These are phyloP conservation scores for Emydoidea blandingii DNA, from an alignment of 2,797 vertebrate genomes.

Conservation along the genomic window DNA sequence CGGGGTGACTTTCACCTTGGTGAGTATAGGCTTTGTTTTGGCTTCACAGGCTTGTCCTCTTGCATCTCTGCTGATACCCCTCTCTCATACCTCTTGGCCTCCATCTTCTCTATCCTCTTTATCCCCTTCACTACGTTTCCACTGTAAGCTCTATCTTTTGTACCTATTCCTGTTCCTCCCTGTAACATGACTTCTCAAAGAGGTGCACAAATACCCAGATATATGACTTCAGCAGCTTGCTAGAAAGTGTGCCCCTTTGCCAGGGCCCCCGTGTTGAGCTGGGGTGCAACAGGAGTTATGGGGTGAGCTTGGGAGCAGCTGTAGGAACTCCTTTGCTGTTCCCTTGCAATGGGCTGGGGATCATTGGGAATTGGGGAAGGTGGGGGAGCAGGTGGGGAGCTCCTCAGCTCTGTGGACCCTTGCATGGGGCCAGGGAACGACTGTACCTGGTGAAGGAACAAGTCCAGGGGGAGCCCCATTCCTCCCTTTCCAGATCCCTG, in stretches of 20 bases:
- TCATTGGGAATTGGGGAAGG: too few relatives aligned
- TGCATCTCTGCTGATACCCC: background rate
- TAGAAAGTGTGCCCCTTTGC: background rate
- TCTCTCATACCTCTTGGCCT: background rate
- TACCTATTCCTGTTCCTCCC: background rate
- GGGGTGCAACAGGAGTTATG: too few relatives aligned
- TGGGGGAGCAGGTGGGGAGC: too few relatives aligned
- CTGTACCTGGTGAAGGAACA: background rate
- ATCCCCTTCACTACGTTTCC: background rate
- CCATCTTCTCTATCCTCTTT: background rate
- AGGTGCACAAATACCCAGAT: background rate
- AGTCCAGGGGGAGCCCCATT: background rate
- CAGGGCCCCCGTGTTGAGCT: too few relatives aligned
- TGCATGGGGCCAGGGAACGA: background rate
- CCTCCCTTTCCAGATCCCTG: background rate
- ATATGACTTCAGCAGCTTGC: background rate
- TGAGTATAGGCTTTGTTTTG: background rate
- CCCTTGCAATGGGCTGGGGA: too few relatives aligned
- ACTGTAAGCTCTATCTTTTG: background rate
- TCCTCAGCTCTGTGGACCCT: background rate
- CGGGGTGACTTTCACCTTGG: background rate
- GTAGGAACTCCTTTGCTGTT: too few relatives aligned
- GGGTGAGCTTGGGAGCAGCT: too few relatives aligned
- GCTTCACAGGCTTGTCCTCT: background rate
- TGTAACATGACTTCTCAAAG: background rate